Evolutionary conservation across 2,113 vertebrate genomes (phyloP), one percentile per base, ranked within the genome.

Genomic region (Coturnix japonica): DNA sequence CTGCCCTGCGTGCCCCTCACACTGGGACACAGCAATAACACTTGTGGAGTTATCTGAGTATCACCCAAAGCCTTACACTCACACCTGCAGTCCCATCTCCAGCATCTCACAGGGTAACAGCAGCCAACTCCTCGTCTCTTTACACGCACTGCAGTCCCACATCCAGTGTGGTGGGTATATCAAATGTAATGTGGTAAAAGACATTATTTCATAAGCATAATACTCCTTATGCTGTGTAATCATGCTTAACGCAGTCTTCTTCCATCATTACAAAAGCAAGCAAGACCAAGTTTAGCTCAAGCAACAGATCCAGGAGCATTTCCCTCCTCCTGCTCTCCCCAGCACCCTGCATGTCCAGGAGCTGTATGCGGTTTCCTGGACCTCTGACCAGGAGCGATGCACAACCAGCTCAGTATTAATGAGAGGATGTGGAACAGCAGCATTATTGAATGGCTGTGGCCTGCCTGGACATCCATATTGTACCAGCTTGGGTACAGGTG

Each of bases 381-480:
- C 49, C 89, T 26, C 75, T 87, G 89, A 44, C 85, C 78, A 90
- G 64, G 87, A 96, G 75, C 43, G 81, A 96, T 94, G 91, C 0
- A 3, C 47, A 41, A 72, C 79, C 56, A 37, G 89, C 57, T 91
- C 92, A 81, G 87, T 92, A 90, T 91, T 95, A 95, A 94, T 91
- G 94, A 82, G 80, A 85, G 41, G 89, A 91, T 69, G 85, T 20
- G 74, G 57, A 94, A 85, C 81, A 94, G 85, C 81, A 85, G 91
- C 69, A 85, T 93, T 96, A 95, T 87, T 87, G 92, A 96, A 91
- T 21, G 79, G 35, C 57, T 92, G 43, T 7, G 2, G 56, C 61
- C 81, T 25, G 54, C 85, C 91, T 90, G 91, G 89, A 87, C 91
- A 95, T 96, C 91, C 87, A 56, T 96, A 93, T 93, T 56, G 85